Base-by-base conservation (phyloP, 2,797 vertebrate genomes). In the Hemibagrus guttatus region DNA sequence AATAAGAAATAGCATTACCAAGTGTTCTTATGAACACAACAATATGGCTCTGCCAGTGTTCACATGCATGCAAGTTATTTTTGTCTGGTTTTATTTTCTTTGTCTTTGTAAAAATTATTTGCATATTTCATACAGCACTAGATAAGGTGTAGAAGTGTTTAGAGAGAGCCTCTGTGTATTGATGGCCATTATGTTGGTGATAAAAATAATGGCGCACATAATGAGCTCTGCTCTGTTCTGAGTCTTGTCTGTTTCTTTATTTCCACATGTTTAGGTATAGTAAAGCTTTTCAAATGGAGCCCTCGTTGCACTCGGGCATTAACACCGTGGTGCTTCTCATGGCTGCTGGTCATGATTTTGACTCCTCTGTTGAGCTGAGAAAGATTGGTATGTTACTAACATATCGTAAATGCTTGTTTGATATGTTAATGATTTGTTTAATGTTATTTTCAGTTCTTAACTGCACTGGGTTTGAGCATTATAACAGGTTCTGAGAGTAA, bases 231-330 rank as follows among this genome's bases (percentile, higher is more conserved):
- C 19, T 21, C 35, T 61, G 78, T 80, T 61, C 23, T 56, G 11
- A 9, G 58, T 81, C 26, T 81, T 28, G 39, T 49, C 54, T 56
- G 39, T 26, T 58, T 14, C 21, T 46, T 58, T 72, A 13, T 84
- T 5, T 84, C 56, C 9, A 21, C 17, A 39, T 59, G 61, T 83
- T 68, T 83, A 98, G 97, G 97, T 98, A 98, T 82, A 95, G 93
- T 59, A 97, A 95, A 92, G 97, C 97, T 2, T 98, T 98, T 69
- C 94, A 96, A 52, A 90, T 91, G 0, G 97, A 98, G 92, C 97
- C 97, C 0, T 96, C 96, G 39, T 95, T 98, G 23, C 97, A 98
- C 72, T 96, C 97, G 0, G 97, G 96, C 84, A 97, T 98, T 92
- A 97, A 98, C 42, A 95, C 93, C 0, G 94, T 97, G 0, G 97